Base-by-base conservation (phyloP, 2,113 vertebrate species). In the Gambusia affinis region DNA sequence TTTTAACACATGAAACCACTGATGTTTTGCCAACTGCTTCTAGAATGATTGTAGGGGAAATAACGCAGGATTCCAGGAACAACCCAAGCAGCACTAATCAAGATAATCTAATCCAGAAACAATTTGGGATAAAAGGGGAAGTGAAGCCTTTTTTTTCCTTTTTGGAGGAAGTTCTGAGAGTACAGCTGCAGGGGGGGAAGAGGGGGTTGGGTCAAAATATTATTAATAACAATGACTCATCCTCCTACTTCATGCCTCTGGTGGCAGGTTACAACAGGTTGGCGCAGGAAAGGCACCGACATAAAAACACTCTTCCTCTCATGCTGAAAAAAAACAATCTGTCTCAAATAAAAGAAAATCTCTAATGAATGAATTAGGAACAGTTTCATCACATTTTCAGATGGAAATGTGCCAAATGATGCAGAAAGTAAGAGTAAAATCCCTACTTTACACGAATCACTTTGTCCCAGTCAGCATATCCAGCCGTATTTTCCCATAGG, bases 221-320 rank as follows among this genome's bases (percentile, higher is more conserved):
- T 33, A 70, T 42, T 0, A 57, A 57, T 11, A 57, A 57, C 24
- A n/a, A 57, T n/a, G 19, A 24, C 51, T 57, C 51, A 6, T 44
- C 10, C 27, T 28, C 71, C 1, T 39, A 14, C 51, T 57, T 65
- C 8, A 39, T 51, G 7, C 70, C 12, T 29, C 14, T 22, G 35
- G 42, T 0, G 15, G 42, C 87, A 81, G 60, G 88, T 81, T 83
- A 66, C 75, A 87, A 77, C 89, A 88, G 63, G 84, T 75, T 37
- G 3, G 39, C 8, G 68, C 64, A 28, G 12, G 51, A 67, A n/a
- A 37, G 15, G 60, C 66, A 1, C 15, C 4, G 4, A 22, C 44
- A 75, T 33, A 68, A 60, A 24, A 28, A 5, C 1, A 0, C 22
- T 71, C 22, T 11, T 68, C 19, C 1, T 28, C 61, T 60, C 17